phyloP scores from a whole-genome alignment of 92 coral and sea anemone species.

The Galaxea fascicularis region DNA sequence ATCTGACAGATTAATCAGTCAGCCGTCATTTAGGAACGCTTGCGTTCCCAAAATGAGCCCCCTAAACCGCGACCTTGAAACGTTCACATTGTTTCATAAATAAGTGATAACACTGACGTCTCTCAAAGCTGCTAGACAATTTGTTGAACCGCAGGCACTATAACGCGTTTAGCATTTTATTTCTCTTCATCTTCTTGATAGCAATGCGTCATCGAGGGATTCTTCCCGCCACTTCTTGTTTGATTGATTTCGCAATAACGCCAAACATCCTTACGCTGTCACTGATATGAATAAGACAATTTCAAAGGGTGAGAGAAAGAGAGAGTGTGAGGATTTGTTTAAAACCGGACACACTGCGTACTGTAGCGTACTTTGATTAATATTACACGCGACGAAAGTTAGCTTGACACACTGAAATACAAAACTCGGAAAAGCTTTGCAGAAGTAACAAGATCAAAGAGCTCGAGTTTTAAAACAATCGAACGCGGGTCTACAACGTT shows the following conservation, averaged over 20 bases:
- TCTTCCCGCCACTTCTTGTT: neutral
- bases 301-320: neutral
- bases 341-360: constrained; percentile 20
- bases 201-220: neutral
- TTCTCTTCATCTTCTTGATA: neutral
- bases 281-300: neutral
- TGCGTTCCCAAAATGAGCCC: neutral
- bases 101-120: constrained; percentile 15
- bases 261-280: neutral
- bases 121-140: constrained; percentile 18
- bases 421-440: constrained; percentile 1
- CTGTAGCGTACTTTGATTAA: constrained; percentile 11
- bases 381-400: constrained; percentile 14
- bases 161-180: constrained; percentile 18
- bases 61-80: neutral
- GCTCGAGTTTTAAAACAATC: neutral
- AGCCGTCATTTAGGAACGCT: neutral
- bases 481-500: neutral
- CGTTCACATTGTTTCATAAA: constrained; percentile 14
- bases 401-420: neutral
- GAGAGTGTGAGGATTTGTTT: neutral
- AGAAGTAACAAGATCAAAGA: neutral
- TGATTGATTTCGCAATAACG: constrained; percentile 3
- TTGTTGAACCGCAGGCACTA: neutral
- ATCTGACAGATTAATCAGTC: too few relatives aligned